Percentiles rank a stretch among this genome's conserved stretches.
These are phyloP conservation scores for Stichodactyla helianthus DNA, from an alignment of 64 coral and sea anemone genomes.

Conservation along the genomic window DNA sequence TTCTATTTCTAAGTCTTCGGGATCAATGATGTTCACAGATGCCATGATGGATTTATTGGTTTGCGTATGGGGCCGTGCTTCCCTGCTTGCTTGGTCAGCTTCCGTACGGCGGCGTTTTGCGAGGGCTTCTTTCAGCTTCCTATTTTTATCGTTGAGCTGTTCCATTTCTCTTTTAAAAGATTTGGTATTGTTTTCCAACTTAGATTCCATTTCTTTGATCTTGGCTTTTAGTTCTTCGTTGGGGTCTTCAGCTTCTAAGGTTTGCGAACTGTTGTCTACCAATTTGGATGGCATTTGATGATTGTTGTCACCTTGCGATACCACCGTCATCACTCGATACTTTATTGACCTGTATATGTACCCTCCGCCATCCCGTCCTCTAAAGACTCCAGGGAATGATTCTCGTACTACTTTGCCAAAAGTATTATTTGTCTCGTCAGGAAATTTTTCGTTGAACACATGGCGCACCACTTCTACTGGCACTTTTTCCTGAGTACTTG, in stretches of 20 bases:
- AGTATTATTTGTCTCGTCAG: background rate
- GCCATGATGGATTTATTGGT: background rate
- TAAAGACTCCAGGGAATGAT: background rate
- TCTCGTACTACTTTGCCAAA: background rate
- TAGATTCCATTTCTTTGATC: background rate
- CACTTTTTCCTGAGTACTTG: background rate
- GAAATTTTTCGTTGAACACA: background rate
- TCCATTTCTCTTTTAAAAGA: background rate
- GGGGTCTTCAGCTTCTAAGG: background rate
- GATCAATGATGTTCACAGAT: background rate
- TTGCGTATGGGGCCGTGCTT: background rate
- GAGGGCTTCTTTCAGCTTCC: background rate
- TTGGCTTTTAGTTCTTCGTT: background rate
- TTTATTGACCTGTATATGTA: slow-evolving; percentile 2
- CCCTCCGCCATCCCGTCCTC: background rate
- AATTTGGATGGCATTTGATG: background rate
- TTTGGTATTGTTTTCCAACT: background rate
- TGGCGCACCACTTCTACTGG: background rate
- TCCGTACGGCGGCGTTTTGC: too few relatives aligned
- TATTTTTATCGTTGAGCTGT: background rate
- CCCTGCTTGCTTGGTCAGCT: background rate
- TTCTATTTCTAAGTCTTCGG: background rate
- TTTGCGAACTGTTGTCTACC: background rate
- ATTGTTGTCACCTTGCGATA: background rate
- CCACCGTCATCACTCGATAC: background rate